phyloP scores from a whole-genome alignment of 2,797 vertebrate genomes.

The Cyclura pinguis region DNA sequence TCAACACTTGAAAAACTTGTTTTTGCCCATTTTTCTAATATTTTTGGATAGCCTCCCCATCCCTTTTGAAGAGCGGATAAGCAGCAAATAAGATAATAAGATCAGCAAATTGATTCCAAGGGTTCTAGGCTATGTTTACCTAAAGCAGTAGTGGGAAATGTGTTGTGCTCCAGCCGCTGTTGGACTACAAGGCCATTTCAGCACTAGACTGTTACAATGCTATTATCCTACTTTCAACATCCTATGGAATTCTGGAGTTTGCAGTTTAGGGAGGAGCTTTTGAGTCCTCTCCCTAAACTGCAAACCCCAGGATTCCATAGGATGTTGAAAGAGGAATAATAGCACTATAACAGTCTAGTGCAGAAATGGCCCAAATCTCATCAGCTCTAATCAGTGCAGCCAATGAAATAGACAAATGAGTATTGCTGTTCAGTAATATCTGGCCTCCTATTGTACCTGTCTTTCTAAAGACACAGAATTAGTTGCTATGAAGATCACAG shows the following conservation, averaged over 20 bases:
- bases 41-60: neutral
- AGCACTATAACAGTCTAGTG: no score
- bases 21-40: no score
- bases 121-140: neutral
- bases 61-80: no score
- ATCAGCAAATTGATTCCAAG: neutral
- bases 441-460: neutral
- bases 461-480: neutral
- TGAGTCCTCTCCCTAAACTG: no score
- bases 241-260: no score
- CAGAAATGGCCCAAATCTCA: neutral
- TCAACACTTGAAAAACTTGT: no score
- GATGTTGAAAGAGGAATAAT: no score
- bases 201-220: no score
- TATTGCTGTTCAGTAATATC: neutral
- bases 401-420: neutral
- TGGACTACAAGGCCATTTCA: neutral
- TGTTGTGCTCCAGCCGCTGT: neutral
- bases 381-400: neutral
- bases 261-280: no score
- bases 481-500: neutral
- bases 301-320: no score
- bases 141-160: neutral
- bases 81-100: neutral
- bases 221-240: no score